phyloP scores from a whole-genome alignment of 1,140 invertebrate species.

The Drosophila kohkoa region DNA sequence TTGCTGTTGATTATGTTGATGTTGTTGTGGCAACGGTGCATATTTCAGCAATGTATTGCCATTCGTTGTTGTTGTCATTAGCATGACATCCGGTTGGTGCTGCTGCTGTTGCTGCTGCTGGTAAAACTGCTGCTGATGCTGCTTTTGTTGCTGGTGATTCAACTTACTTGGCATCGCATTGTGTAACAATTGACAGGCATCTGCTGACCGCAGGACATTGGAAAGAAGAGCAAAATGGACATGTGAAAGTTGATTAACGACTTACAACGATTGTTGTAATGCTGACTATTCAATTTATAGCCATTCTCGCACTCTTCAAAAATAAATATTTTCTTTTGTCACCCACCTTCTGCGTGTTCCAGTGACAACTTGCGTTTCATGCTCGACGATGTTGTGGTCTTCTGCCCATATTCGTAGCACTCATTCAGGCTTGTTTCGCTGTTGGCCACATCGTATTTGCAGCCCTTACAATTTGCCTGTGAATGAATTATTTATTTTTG shows the following conservation, averaged over 20 bases:
- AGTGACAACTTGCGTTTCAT: slow-evolving; percentile 59
- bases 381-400: slow-evolving; percentile 9
- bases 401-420: slow-evolving; percentile 70
- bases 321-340: slow-evolving; percentile 16
- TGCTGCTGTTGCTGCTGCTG: slow-evolving; percentile 43
- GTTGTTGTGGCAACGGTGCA: slow-evolving; percentile 71
- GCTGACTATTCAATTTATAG: slow-evolving; percentile 66
- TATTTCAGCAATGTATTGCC: slow-evolving; percentile 74
- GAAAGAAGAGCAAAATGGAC: slow-evolving; percentile 44
- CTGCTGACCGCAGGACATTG: slow-evolving; percentile 69
- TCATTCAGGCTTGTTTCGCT: slow-evolving; percentile 71
- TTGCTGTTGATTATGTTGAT: slow-evolving; percentile 40
- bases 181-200: slow-evolving; percentile 82
- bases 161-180: slow-evolving; percentile 69
- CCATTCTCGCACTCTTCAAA: background rate
- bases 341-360: slow-evolving; percentile 68
- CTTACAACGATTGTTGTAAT: slow-evolving; percentile 60
- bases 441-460: slow-evolving; percentile 78
- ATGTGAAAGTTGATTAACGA: slow-evolving; percentile 72
- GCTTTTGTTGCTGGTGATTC: slow-evolving; percentile 67
- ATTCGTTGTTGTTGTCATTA: slow-evolving; percentile 79
- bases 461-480: slow-evolving; percentile 72
- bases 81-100: slow-evolving; percentile 77
- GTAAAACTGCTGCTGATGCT: slow-evolving; percentile 56
- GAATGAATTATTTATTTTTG: background rate